A percentile compares a stretch with the other conserved stretches of the same genome.
phyloP scores from a whole-genome alignment of 2,888 invertebrate species.

The Hesperia comma region DNA sequence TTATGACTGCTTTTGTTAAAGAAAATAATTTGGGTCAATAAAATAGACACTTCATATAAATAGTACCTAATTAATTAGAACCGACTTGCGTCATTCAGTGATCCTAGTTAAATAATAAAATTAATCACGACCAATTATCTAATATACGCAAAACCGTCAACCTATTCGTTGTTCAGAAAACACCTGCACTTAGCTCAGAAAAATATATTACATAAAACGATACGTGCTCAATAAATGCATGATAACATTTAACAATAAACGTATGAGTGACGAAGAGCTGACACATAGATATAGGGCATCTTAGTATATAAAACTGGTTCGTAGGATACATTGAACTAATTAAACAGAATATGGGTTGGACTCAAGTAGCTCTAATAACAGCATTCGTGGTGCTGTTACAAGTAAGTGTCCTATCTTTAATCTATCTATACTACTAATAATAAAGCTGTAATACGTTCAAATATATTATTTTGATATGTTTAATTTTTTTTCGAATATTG shows the following conservation, averaged over 20 bases:
- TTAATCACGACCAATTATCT: not conserved
- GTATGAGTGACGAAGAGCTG: constrained; percentile 52
- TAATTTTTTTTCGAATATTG: no score
- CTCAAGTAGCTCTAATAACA: constrained; percentile 49
- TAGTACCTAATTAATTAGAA: not conserved
- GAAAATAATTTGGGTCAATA: no score
- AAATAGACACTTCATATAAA: no score
- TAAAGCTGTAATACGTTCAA: no score
- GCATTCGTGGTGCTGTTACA: constrained; percentile 54
- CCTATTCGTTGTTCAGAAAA: constrained; percentile 17
- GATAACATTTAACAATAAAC: constrained; percentile 45
- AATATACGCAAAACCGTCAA: not conserved
- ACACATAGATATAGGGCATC: constrained; percentile 52
- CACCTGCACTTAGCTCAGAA: constrained; percentile 29
- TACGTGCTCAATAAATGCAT: constrained; percentile 46
- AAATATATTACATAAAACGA: constrained; percentile 38
- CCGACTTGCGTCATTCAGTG: constrained; percentile 2
- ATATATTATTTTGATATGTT: no score
- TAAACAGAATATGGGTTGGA: constrained; percentile 56
- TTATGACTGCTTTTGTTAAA: no score
- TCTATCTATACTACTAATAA: no score
- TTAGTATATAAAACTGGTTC: constrained; percentile 56
- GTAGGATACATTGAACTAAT: not conserved
- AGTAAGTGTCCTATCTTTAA: constrained; percentile 51
- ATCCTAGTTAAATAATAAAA: not conserved